Evolutionary conservation across 2,113 vertebrate genomes (phyloP).

Genomic region (Morone saxatilis): DNA sequence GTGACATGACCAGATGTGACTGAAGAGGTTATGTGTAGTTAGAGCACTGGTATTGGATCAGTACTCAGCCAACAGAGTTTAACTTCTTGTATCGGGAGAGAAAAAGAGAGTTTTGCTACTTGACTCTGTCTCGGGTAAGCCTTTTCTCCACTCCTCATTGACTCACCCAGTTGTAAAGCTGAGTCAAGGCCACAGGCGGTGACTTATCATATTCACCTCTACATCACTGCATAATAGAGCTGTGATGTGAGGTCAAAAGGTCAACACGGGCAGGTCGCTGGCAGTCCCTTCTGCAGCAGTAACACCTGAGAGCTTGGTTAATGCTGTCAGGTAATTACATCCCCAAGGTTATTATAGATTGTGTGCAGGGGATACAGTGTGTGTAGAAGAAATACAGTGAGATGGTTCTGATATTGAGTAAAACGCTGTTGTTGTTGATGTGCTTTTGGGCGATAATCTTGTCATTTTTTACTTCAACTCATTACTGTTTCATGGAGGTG

Average conservation of each 20-base stretch:
- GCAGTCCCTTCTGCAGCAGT: not conserved
- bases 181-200: not conserved
- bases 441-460: not conserved
- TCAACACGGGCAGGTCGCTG: not conserved
- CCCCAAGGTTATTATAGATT: not conserved
- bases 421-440: no score
- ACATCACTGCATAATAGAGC: not conserved
- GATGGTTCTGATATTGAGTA: not conserved
- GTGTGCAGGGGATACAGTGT: not conserved
- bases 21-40: not conserved
- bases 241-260: slow-evolving; percentile 20
- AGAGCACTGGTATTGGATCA: no score
- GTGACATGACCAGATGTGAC: not conserved
- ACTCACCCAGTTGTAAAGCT: slow-evolving; percentile 21
- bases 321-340: not conserved
- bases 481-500: not conserved
- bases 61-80: no score
- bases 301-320: not conserved
- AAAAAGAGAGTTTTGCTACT: no score
- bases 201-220: not conserved
- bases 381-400: not conserved
- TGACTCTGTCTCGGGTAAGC: not conserved
- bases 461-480: not conserved
- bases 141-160: not conserved
- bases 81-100: no score